Base-by-base conservation (phyloP, 2,888 invertebrate genomes). In the Athalia cordata region DNA sequence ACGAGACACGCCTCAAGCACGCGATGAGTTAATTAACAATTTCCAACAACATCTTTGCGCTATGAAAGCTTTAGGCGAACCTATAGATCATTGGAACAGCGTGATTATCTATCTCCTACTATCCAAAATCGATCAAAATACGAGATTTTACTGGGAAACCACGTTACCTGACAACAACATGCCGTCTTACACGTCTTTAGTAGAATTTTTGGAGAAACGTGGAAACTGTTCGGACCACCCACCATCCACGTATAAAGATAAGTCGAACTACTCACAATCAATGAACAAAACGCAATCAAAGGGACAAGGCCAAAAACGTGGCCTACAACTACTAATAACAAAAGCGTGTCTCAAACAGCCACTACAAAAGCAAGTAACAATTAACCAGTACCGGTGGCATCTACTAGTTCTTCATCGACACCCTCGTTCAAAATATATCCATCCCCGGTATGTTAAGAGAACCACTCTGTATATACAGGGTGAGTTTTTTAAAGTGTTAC, bases 391-490 rank as follows among this genome's bases (percentile, higher is more conserved):
- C 43, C 61, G 6, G 3, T 7, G 7, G 6, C 61, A 13, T n/a
- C 49, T 13, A 49, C 5, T 47, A n/a, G 43, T 11, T 9, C 66
- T n/a, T 7, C 66, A n/a, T 13, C 52, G 9, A 55, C 55, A 15
- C 11, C 68, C 9, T 4, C 6, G 0, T 74, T 9, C 67, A 67
- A 1, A 47, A 50, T 43, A 8, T 70, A 66, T 29, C 50, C 66
- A 11, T 83, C 82, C 77, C 11, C 68, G 2, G 45, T 76, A 11
- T 84, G 82, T 45, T 79, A 80, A 13, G 77, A 77, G 3, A 7
- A 52, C 7, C 83, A 84, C 80, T 57, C 68, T 4, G 45, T 83
- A 3, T 81, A 79, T 50, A n/a, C n/a, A n/a, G n/a, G n/a, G n/a
- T n/a, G n/a, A n/a, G n/a, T n/a, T n/a, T n/a, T n/a, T n/a, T n/a